Evolutionary conservation across 2,113 vertebrate genomes (phyloP), one percentile per base, ranked within the genome.

Genomic region (Campylorhamphus procurvoides): DNA sequence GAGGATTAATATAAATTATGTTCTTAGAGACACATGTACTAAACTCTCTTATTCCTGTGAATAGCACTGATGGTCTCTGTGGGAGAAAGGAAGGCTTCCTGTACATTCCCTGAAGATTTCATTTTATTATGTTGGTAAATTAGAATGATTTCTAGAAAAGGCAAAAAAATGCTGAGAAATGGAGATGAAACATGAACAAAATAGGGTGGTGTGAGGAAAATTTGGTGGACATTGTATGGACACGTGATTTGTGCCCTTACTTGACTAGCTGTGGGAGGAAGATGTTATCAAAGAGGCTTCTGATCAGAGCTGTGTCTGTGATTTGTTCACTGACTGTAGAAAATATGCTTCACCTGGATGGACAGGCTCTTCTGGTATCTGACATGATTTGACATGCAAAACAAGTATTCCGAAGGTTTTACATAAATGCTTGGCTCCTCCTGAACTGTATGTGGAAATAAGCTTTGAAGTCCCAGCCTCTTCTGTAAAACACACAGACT

Each of bases 191-290:
- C 18, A 58, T 6, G 40, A 19, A 16, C 18, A 39, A 22, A 50
- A 39, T 5, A 53, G 14, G 11, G 7, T 9, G 1, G 12, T 46
- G 22, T 13, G 29, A 75, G 44, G 44, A 47, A 84, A 90, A 78
- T 27, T 8, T 46, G 7, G 18, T 55, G 55, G 49, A 50, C 25
- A 11, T 20, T 49, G 46, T 73, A 62, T 50, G 29, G n/a, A 19
- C 1, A 35, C 0, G 0, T 50, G 39, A 56, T 84, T 74, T 71
- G 8, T 59, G 23, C 23, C 29, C 55, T 78, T 44, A 14, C 16
- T 39, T 82, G 52, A 55, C 56, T 27, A 58, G 10, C 14, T 72
- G 18, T 64, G 29, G 29, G 35, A 77, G 37, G 12, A 1, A 3
- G 35, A 29, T 4, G 0, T 63, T 77, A 20, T 37, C 29, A 49